These are phyloP conservation scores for Gnathonemus longibarbis DNA, from an alignment of 2,113 vertebrate species.

Conservation along the genomic window DNA sequence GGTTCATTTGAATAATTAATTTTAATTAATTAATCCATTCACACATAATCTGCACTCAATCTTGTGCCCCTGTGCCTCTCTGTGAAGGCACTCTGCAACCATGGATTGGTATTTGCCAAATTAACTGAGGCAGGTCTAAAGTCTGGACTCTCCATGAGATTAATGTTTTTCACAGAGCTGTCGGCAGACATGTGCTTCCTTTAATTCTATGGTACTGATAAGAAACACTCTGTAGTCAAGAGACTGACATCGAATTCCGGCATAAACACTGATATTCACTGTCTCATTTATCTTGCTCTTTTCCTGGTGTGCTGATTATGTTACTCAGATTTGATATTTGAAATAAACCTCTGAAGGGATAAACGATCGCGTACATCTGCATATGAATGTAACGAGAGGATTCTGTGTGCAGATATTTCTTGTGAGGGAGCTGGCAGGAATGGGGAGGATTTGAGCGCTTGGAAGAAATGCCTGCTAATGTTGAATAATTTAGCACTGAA, in stretches of 20 bases:
- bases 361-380: constrained; percentile 62
- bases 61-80: background rate
- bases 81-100: background rate
- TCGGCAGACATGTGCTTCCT: background rate
- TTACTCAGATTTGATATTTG: constrained; percentile 37
- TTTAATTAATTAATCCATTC: constrained; percentile 1
- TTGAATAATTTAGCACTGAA: constrained; percentile 44
- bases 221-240: background rate
- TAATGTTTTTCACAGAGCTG: background rate
- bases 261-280: background rate
- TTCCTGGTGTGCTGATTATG: background rate
- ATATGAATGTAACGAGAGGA: constrained; percentile 64
- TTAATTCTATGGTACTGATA: background rate
- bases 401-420: constrained; percentile 56
- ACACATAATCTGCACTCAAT: background rate
- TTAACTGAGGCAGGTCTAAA: background rate
- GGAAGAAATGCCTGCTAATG: constrained; percentile 57
- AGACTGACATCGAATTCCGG: background rate
- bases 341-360: constrained; percentile 62
- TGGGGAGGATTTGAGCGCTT: constrained; percentile 55
- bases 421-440: constrained; percentile 56
- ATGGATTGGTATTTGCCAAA: background rate
- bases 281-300: background rate
- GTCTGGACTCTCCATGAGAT: background rate
- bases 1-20: background rate